Conservation (phyloP, 2,113 vertebrate species). For the Sylvilagus bachmani region DNA sequence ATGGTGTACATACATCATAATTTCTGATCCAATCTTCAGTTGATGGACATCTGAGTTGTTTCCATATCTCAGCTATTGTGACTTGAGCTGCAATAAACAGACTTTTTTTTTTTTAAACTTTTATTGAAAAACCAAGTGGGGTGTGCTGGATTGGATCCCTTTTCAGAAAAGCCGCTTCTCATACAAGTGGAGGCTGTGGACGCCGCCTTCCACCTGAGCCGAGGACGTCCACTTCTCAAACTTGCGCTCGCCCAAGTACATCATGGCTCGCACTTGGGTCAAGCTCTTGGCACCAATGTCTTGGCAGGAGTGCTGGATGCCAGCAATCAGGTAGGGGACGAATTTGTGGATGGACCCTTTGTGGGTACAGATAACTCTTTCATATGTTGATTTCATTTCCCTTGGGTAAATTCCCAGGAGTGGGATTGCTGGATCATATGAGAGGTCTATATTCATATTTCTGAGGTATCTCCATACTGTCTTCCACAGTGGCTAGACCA, state of each 20-base stretch:
- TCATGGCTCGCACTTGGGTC: conserved; percentile 98
- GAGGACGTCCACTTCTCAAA: conserved; percentile 98
- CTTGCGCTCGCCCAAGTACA: conserved; percentile 98
- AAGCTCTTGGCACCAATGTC: conserved; percentile 98
- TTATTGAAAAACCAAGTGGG: conserved; percentile 80
- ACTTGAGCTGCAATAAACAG: too few species aligned
- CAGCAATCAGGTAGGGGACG: conserved; percentile 96
- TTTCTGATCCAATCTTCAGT: too few species aligned
- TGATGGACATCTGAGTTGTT: too few species aligned
- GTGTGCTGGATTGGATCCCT: conserved; percentile 21
- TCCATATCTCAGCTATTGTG: too few species aligned
- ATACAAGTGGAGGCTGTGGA: conserved; percentile 98
- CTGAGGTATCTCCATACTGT: too few species aligned
- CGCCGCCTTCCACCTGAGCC: conserved; percentile 97
- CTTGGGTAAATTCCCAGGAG: too few species aligned
- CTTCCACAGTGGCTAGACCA: too few species aligned
- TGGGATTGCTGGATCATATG: too few species aligned
- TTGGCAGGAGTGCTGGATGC: conserved; percentile 98
- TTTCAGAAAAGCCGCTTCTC: conserved; percentile 98
- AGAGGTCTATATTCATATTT: too few species aligned
- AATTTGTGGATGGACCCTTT: conserved; percentile 99
- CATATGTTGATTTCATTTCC: too few species aligned
- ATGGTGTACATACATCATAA: too few species aligned
- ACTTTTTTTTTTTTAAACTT: conserved; percentile 58
- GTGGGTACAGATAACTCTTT: conserved; percentile 73